Evolutionary conservation across 2,797 vertebrate genomes (phyloP).

Genomic region (Crypturellus tataupa): DNA sequence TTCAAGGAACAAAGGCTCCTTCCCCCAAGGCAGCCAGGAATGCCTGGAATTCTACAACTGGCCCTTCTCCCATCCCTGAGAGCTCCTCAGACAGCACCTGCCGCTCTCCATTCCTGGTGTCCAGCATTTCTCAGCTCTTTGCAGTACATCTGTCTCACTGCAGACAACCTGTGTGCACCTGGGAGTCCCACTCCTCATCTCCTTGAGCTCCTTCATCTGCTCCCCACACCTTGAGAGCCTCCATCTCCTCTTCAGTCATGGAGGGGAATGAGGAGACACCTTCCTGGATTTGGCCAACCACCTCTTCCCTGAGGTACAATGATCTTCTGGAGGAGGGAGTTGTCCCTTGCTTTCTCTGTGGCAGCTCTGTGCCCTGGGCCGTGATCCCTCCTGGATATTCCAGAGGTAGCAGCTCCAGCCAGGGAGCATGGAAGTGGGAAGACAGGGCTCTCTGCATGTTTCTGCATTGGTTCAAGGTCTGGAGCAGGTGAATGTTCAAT

Average conservation of each 20-base stretch:
- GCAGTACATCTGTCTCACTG: not conserved
- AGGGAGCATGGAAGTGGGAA: not conserved
- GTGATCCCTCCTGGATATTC: not conserved
- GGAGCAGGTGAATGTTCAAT: not conserved
- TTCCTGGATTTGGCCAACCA: not conserved
- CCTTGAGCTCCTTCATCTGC: not conserved
- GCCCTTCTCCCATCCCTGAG: not conserved
- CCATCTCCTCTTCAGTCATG: not conserved
- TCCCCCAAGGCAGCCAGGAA: not conserved
- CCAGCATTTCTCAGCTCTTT: not conserved
- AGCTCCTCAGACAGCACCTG: not conserved
- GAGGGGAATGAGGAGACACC: not conserved
- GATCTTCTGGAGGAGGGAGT: not conserved
- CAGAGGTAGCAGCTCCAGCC: not conserved
- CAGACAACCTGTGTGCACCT: not conserved
- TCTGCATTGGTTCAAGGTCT: not conserved
- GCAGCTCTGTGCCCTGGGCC: not conserved
- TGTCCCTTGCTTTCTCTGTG: not conserved
- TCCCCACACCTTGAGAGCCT: not conserved
- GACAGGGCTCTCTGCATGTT: not conserved
- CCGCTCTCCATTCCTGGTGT: not conserved
- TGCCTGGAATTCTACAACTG: no score
- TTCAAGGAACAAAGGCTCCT: not conserved
- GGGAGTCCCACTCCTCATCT: fast-evolving
- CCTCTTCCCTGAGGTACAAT: not conserved